Base-by-base conservation (phyloP, 1,140 invertebrate species). In the Musca domestica region DNA sequence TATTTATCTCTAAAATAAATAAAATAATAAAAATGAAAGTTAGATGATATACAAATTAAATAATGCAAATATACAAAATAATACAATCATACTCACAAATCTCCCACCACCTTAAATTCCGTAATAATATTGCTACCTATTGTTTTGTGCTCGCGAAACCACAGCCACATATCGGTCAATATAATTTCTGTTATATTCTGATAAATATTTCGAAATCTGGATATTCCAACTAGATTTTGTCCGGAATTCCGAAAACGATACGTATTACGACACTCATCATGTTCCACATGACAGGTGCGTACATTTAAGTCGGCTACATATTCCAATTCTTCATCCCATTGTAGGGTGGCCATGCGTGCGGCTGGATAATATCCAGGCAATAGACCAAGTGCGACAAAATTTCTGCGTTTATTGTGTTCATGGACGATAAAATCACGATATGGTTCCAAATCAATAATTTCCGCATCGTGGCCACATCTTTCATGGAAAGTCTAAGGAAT, bases 81-180 rank as follows among this genome's bases (percentile, higher is more conserved):
- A n/a, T n/a, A n/a, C n/a, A n/a, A n/a, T n/a, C n/a, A n/a, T 27
- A 76, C 78, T 77, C 73, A 80, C 78, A 80, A 74, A 64, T 80
- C 71, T 25, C 58, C 56, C 51, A 72, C 70, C 2, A 78, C 72
- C 14, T 74, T 69, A 47, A 80, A 80, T 12, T 75, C 70, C 30
- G 72, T 64, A n/a, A 80, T 77, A 47, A 74, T 80, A 23, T 71
- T 77, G 48, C 74, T 78, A 52, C 80, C 73, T 17, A 77, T 78
- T 10, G 76, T 30, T 6, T 70, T 63, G 34, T 80, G 69, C 67
- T 80, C 78, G 25, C 75, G 75, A 47, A 80, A 80, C 78, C 78
- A 80, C 23, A 78, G 58, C 14, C 73, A 74, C 75, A 80, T 61
- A 2, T 73, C 73, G 48, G 76, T 74, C 23, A 74, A 66, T 46